Evolutionary conservation across 2,888 invertebrate genomes (phyloP).

Genomic region (Apamea crenata): DNA sequence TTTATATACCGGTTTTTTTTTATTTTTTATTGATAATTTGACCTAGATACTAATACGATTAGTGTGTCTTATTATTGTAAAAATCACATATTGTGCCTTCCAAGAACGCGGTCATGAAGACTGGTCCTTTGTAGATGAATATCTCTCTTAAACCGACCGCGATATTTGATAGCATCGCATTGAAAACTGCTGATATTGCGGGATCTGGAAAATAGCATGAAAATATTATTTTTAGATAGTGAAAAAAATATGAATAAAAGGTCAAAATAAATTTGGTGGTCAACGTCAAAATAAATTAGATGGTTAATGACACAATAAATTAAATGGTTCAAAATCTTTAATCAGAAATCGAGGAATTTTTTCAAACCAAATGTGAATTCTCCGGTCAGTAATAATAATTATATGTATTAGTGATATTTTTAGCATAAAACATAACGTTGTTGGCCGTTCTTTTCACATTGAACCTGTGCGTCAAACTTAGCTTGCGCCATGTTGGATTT

Average conservation of each 20-base stretch:
- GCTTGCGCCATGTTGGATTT: neutral
- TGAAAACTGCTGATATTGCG: conserved; percentile 4
- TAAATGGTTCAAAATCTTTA: neutral
- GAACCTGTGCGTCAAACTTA: neutral
- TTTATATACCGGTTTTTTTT: neutral
- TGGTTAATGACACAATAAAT: neutral
- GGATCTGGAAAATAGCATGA: conserved; percentile 14
- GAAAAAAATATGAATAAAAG: neutral
- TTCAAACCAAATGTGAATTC: neutral
- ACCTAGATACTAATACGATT: neutral
- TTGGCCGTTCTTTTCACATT: neutral
- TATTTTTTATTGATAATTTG: neutral
- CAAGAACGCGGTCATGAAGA: conserved; percentile 32
- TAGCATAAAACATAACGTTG: neutral
- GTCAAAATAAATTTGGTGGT: neutral
- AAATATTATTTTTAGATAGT: neutral
- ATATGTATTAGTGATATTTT: neutral
- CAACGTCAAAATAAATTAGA: too few relatives aligned
- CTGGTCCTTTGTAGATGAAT: conserved; percentile 29
- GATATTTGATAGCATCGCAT: conserved; percentile 7
- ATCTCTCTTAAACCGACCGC: conserved; percentile 6
- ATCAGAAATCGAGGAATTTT: neutral
- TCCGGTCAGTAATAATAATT: neutral
- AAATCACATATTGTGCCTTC: conserved; percentile 43
- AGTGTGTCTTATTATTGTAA: neutral